These are phyloP conservation scores for Aphaenogaster rudis DNA, from an alignment of 1,140 invertebrate species.

Conservation along the genomic window DNA sequence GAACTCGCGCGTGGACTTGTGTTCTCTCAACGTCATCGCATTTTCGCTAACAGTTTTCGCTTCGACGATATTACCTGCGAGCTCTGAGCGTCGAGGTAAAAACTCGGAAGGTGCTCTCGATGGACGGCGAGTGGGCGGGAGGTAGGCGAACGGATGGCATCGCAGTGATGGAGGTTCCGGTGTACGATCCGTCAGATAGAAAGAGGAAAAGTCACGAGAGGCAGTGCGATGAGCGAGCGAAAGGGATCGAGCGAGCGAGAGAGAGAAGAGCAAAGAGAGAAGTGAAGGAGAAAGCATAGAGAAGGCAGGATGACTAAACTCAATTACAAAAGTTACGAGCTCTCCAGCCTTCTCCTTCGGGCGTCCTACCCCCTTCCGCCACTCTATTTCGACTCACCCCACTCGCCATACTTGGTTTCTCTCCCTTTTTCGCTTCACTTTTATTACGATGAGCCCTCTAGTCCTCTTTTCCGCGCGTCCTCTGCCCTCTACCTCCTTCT, in stretches of 20 bases:
- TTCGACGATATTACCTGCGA: constrained; percentile 58
- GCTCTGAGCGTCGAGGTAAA: constrained; percentile 39
- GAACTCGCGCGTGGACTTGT: constrained; percentile 22
- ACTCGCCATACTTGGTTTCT: constrained; percentile 52
- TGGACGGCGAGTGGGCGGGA: constrained; percentile 2
- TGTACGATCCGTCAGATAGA: constrained; percentile 55
- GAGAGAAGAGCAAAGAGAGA: constrained; percentile 51
- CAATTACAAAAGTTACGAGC: constrained; percentile 85
- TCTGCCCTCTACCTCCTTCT: constrained; percentile 46
- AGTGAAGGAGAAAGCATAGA: constrained; percentile 66
- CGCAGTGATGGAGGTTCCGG: constrained; percentile 37
- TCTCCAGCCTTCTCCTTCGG: constrained; percentile 54
- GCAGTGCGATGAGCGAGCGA: constrained; percentile 69
- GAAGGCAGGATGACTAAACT: constrained; percentile 81
- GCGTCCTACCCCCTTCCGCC: constrained; percentile 20
- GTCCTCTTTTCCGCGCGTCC: constrained; percentile 33
- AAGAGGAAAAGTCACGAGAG: constrained; percentile 34
- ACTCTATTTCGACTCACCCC: constrained; percentile 56
- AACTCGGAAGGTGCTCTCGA: constrained; percentile 51
- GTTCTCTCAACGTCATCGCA: constrained; percentile 44
- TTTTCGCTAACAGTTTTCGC: constrained; percentile 65
- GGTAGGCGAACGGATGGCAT: constrained; percentile 43
- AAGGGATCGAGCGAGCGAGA: constrained; percentile 20
- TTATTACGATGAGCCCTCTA: constrained; percentile 65
- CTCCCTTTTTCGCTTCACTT: constrained; percentile 63